Conservation (phyloP, 64 coral and sea anemone genomes). For the Montipora efflorescens region DNA sequence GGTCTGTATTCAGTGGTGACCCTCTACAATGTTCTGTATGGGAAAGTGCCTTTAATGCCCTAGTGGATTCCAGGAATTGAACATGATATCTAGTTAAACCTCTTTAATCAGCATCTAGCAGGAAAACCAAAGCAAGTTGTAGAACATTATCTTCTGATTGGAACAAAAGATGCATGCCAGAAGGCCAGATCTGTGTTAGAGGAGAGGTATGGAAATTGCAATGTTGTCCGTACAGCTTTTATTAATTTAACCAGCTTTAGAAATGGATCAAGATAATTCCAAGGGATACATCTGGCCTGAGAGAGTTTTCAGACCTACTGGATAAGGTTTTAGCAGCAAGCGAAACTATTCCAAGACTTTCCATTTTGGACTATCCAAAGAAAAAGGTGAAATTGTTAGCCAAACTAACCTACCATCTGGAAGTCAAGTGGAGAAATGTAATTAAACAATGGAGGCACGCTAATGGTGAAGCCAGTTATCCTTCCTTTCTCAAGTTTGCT, state of each 20-base stretch:
- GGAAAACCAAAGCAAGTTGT: conserved; percentile 71
- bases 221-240: conserved; percentile 61
- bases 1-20: conserved; percentile 62
- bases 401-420: conserved; percentile 1
- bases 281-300: conserved; percentile 1
- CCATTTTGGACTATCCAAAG: conserved; percentile 47
- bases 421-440: background rate
- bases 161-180: conserved; percentile 7
- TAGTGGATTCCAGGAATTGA: conserved; percentile 68
- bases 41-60: conserved; percentile 69
- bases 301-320: conserved; percentile 49
- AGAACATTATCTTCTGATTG: conserved; percentile 78
- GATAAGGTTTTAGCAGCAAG: conserved; percentile 24
- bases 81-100: conserved; percentile 68
- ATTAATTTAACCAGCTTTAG: conserved; percentile 40
- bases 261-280: conserved; percentile 43
- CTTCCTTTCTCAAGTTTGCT: background rate
- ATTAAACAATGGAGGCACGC: conserved; percentile 4
- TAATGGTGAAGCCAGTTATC: background rate
- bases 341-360: conserved; percentile 47
- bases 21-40: conserved; percentile 61
- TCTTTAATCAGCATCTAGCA: conserved; percentile 68
- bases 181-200: background rate
- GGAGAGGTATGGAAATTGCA: conserved; percentile 73
- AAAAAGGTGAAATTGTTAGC: conserved; percentile 31